Conservation (phyloP, 2,113 vertebrate species). For the Marmota monax region DNA sequence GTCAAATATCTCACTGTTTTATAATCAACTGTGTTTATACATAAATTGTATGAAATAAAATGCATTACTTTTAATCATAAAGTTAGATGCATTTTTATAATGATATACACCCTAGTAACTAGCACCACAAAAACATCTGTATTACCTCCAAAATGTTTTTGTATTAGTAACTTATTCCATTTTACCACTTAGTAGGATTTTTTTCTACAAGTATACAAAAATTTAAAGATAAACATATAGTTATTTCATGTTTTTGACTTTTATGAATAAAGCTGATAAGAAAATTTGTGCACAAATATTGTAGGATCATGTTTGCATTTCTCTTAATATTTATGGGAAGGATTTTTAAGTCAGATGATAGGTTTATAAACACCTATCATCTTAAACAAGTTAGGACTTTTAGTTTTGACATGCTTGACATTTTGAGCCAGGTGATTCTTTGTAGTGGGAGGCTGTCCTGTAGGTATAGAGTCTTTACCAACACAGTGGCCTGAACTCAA, state of each 20-base stretch:
- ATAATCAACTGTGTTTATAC: neutral
- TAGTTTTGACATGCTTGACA: fast-evolving
- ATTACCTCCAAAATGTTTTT: neutral
- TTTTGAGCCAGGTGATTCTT: neutral
- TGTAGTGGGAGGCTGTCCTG: neutral
- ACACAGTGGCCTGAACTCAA: neutral
- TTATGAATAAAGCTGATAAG: neutral
- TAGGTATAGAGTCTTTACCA: neutral
- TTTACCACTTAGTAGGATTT: neutral
- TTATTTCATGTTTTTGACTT: neutral
- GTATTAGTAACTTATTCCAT: neutral
- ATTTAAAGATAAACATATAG: neutral
- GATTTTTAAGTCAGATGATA: neutral
- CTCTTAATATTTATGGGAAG: fast-evolving
- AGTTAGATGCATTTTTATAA: neutral
- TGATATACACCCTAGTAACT: neutral
- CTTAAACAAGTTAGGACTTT: neutral
- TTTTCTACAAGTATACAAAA: neutral
- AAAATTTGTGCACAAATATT: neutral
- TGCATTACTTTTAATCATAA: neutral
- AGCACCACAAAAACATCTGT: neutral
- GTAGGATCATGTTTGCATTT: neutral
- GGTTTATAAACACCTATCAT: too few species aligned
- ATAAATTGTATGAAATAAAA: neutral
- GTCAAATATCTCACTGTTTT: neutral